Conservation (phyloP, 1,140 invertebrate genomes). For the Mactra quadrangularis region DNA sequence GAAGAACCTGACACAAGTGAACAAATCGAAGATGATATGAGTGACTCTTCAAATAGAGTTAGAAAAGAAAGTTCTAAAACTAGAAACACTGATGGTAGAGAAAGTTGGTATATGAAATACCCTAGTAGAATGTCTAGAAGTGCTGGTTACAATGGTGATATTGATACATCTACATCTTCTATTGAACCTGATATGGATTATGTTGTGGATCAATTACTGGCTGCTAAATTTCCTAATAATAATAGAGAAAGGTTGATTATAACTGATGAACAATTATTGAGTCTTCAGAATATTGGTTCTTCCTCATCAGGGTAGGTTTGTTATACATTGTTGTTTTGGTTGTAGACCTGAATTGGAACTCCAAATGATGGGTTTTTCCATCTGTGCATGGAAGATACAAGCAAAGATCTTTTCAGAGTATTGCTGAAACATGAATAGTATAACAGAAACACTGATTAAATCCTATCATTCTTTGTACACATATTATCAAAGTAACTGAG, state of each 20-base stretch:
- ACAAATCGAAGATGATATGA: background rate
- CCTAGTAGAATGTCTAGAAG: constrained; percentile 35
- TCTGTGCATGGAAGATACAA: too few species aligned
- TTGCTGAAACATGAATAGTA: too few species aligned
- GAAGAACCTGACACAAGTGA: background rate
- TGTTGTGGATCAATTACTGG: constrained; percentile 19
- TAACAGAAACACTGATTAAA: too few species aligned
- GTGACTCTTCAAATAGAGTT: background rate
- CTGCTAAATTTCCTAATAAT: constrained; percentile 15
- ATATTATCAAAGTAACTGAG: too few species aligned
- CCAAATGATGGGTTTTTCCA: too few species aligned
- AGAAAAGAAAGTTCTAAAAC: background rate
- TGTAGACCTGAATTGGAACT: too few species aligned
- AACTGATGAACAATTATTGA: constrained; percentile 47
- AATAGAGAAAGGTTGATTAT: constrained; percentile 47
- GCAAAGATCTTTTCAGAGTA: too few species aligned
- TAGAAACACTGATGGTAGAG: constrained; percentile 1
- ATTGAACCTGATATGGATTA: constrained; percentile 54
- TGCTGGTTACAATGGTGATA: constrained; percentile 56
- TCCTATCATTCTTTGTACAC: too few species aligned
- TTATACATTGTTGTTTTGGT: too few species aligned
- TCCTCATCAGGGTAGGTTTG: constrained; percentile 59
- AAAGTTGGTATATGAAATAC: constrained; percentile 11
- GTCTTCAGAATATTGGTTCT: constrained; percentile 46
- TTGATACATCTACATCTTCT: constrained; percentile 58